Evolutionary conservation across 2,797 vertebrate genomes (phyloP).

Genomic region (Coccyzus lansbergi): DNA sequence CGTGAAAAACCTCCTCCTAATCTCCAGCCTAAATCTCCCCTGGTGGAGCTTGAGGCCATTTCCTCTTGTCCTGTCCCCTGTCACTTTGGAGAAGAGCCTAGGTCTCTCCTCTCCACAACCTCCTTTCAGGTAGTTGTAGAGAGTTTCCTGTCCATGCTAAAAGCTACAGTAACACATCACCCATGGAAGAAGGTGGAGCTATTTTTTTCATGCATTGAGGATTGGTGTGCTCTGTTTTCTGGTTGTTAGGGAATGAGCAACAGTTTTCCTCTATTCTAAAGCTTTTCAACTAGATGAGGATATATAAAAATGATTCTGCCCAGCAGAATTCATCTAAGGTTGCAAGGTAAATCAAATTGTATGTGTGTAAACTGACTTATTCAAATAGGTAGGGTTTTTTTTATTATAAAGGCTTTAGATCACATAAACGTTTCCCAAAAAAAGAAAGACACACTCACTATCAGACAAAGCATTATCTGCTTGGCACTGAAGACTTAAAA

Average conservation of each 20-base stretch:
- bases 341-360: not conserved
- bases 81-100: too few species aligned
- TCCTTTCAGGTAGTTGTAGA: too few species aligned
- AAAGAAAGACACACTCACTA: rapidly evolving
- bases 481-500: not conserved
- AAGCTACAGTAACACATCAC: rapidly evolving
- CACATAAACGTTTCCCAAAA: rapidly evolving
- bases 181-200: not conserved
- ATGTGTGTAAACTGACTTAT: not conserved
- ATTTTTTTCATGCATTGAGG: not conserved
- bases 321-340: not conserved
- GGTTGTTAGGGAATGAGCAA: not conserved
- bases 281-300: not conserved
- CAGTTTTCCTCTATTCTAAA: not conserved
- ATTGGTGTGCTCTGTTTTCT: not conserved
- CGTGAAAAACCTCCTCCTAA: too few species aligned
- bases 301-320: not conserved
- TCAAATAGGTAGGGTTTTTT: not conserved
- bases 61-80: too few species aligned
- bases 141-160: rapidly evolving
- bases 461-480: not conserved
- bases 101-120: too few species aligned
- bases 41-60: too few species aligned
- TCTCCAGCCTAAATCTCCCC: too few species aligned
- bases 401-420: not conserved